Percentiles rank a stretch among this genome's conserved stretches.
Evolutionary conservation across 2,113 vertebrate genomes (phyloP).

Genomic region (Buteo buteo): DNA sequence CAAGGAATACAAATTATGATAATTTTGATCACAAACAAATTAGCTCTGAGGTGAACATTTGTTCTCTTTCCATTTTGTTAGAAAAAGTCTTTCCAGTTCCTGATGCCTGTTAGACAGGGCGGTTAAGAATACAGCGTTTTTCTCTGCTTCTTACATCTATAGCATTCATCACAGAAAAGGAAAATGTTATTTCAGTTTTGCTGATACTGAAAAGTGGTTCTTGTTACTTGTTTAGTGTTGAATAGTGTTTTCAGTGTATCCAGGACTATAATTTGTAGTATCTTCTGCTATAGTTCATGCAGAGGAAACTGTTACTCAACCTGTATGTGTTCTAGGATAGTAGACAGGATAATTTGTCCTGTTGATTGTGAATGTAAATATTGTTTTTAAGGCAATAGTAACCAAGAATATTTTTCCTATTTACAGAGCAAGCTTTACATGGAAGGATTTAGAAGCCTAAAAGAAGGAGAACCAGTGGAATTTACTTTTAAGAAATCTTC

Average conservation of each 20-base stretch:
- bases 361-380: slow-evolving; percentile 37
- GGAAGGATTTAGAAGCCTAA: slow-evolving; percentile 99
- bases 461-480: slow-evolving; percentile 98
- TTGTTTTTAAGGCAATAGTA: slow-evolving; percentile 53
- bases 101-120: not conserved
- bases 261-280: not conserved
- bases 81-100: not conserved
- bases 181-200: slow-evolving; percentile 14
- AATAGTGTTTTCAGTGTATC: not conserved
- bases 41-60: not conserved
- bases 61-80: not conserved
- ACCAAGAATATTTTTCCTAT: slow-evolving; percentile 61
- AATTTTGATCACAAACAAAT: not conserved
- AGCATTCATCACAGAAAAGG: not conserved
- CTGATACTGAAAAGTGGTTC: not conserved
- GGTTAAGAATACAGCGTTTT: not conserved
- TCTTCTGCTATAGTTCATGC: not conserved
- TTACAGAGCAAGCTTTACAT: slow-evolving; percentile 98
- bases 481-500: slow-evolving; percentile 99
- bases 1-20: not conserved
- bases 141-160: not conserved
- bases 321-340: not conserved
- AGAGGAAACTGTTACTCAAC: not conserved
- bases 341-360: not conserved
- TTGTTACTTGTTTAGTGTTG: not conserved